Evolutionary conservation across 92 coral and sea anemone species (phyloP).

Genomic region (Zoanthus gigantus): DNA sequence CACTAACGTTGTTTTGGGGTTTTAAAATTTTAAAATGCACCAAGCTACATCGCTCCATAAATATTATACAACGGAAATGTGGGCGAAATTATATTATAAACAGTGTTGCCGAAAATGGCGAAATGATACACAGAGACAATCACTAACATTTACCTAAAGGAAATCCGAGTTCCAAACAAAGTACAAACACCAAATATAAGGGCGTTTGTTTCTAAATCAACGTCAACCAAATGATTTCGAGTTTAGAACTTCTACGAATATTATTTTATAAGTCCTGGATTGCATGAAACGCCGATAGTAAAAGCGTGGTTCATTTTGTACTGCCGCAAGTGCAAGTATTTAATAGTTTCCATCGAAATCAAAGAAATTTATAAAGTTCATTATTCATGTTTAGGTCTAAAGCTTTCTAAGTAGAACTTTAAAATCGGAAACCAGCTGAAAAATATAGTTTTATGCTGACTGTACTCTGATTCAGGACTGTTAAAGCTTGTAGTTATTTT

Average conservation of each 20-base stretch:
- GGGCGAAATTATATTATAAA: not conserved
- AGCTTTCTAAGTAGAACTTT: too few species aligned
- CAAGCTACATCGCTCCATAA: not conserved
- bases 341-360: not conserved
- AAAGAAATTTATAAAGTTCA: not conserved
- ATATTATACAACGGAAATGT: conserved; percentile 1
- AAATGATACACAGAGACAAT: not conserved
- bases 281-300: too few species aligned
- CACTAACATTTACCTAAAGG: conserved; percentile 2
- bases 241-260: too few species aligned
- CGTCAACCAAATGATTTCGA: not conserved
- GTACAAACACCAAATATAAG: not conserved
- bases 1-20: too few species aligned
- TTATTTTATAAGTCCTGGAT: too few species aligned
- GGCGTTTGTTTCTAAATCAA: not conserved
- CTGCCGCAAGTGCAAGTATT: not conserved
- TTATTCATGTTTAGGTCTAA: not conserved
- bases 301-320: too few species aligned
- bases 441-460: too few species aligned
- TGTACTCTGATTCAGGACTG: too few species aligned
- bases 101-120: conserved; percentile 22
- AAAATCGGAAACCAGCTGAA: too few species aligned
- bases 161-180: conserved; percentile 24
- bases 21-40: not conserved
- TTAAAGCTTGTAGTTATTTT: too few species aligned